Evolutionary conservation across 2,113 vertebrate genomes (phyloP), one percentile per base, ranked within the genome.

Genomic region (Desmodus rotundus): DNA sequence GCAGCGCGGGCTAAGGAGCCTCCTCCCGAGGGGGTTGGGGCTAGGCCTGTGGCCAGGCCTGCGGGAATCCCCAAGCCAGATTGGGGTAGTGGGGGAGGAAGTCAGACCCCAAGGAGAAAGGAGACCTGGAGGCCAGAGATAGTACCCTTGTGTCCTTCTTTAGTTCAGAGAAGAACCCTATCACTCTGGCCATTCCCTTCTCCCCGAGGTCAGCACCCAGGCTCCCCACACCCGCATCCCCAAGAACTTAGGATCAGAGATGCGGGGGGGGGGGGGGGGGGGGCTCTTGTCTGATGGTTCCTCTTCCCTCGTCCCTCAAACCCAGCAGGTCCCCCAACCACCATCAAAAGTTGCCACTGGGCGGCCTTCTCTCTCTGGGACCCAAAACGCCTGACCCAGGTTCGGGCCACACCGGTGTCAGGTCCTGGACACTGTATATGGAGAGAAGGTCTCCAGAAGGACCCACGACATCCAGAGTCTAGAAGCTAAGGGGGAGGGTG

Each of bases 31-130:
- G 68, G 93, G 36, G 92, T 80, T 54, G 63, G 77, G 91, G 50
- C 77, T 65, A 43, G 93, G 86, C 88, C 95, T 77, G 28, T 20
- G 88, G 96, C 77, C 70, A 43, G 93, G 83, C 88, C 95, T 81
- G 28, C 31, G 88, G 96, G 90, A 96, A 97, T 95, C 90, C 96
- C 96, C 77, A 22, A 76, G 0, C 1, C 45, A 82, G 68, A 68
- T 15, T 0, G 0, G 50, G 36, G 67, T 61, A 61, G 58, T 6
- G 0, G 61, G 82, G 10, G 8, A 76, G n/a, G 94, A 82, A 47
- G 22, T 78, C 89, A 91, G 89, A 93, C 52, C 76, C 72, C 94
- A 61, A 74, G n/a, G 22, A 83, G 31, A 76, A 90, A 82, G 61
- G 56, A 76, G 63, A 76, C 61, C 41, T 87, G 43, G 70, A 61